Conservation (phyloP, 2,888 invertebrate species). For the Oscheius onirici region DNA sequence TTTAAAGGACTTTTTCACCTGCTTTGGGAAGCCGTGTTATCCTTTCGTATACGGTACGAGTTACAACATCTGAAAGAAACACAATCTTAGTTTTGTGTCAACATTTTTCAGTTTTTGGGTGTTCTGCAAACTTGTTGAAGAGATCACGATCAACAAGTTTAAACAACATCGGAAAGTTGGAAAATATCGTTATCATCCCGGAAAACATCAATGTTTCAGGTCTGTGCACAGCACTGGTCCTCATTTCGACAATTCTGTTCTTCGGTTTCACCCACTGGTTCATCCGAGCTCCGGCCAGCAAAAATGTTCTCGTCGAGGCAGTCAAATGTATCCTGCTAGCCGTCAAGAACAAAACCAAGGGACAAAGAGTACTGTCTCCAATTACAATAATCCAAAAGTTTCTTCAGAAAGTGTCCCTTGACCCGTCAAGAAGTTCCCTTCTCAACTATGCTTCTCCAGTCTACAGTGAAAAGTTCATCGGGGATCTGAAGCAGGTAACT, state of each 20-base stretch:
- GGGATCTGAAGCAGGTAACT: constrained; percentile 1
- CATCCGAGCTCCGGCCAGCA: background rate
- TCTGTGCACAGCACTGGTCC: background rate
- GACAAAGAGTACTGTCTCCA: background rate
- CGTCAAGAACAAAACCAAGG: background rate
- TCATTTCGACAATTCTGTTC: background rate
- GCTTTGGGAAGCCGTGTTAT: constrained; percentile 2
- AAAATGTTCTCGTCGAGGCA: constrained; percentile 3
- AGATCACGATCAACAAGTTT: too few species aligned
- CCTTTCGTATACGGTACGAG: background rate
- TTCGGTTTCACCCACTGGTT: background rate
- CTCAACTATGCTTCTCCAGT: background rate
- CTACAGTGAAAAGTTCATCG: background rate
- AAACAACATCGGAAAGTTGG: too few species aligned
- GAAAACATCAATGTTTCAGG: background rate
- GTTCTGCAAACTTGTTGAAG: too few species aligned
- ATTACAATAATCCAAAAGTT: background rate
- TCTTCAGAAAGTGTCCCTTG: background rate
- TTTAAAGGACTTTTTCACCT: constrained; percentile 3
- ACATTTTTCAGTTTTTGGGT: too few species aligned
- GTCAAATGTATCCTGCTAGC: background rate
- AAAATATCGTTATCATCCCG: too few species aligned
- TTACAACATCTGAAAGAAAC: too few species aligned
- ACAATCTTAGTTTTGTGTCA: too few species aligned
- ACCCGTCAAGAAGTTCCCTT: background rate